phyloP scores from a whole-genome alignment of 2,113 vertebrate species.

The Stigmatopora argus region DNA sequence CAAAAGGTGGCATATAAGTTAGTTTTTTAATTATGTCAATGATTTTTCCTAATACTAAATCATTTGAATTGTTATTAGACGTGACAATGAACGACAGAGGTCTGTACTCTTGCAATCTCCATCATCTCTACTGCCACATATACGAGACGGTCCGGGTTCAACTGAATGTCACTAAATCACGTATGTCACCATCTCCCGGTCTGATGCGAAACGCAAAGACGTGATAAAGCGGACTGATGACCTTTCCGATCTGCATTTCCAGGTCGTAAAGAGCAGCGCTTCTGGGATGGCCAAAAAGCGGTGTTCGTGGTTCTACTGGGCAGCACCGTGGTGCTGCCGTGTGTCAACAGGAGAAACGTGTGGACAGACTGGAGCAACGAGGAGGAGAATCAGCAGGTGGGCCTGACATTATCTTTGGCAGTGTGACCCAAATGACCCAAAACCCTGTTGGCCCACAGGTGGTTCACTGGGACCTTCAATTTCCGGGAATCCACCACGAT shows the following conservation, averaged over 20 bases:
- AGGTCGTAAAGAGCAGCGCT: conserved; percentile 70
- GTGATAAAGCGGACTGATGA: background rate
- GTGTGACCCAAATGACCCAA: background rate
- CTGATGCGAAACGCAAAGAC: too few relatives aligned
- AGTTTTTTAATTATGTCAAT: background rate
- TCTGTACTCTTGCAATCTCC: conserved; percentile 86
- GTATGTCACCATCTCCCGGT: conserved; percentile 53
- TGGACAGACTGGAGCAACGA: conserved; percentile 85
- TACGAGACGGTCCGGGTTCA: conserved; percentile 79
- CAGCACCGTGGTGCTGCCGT: conserved; percentile 75
- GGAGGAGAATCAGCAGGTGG: conserved; percentile 82
- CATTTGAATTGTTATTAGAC: conserved; percentile 37
- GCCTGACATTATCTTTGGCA: background rate
- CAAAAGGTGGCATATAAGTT: too few relatives aligned
- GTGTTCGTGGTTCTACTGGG: conserved; percentile 75
- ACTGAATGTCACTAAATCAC: conserved; percentile 77
- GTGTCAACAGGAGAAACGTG: conserved; percentile 78
- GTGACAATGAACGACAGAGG: conserved; percentile 75
- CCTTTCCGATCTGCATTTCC: background rate
- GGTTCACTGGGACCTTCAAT: conserved; percentile 91
- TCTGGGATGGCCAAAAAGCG: conserved; percentile 89
- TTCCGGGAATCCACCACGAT: conserved; percentile 81
- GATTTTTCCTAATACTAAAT: background rate
- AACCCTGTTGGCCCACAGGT: conserved; percentile 57
- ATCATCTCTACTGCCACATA: conserved; percentile 91